These are phyloP conservation scores for Rotaria socialis DNA, from an alignment of 2,888 invertebrate genomes.

Conservation along the genomic window DNA sequence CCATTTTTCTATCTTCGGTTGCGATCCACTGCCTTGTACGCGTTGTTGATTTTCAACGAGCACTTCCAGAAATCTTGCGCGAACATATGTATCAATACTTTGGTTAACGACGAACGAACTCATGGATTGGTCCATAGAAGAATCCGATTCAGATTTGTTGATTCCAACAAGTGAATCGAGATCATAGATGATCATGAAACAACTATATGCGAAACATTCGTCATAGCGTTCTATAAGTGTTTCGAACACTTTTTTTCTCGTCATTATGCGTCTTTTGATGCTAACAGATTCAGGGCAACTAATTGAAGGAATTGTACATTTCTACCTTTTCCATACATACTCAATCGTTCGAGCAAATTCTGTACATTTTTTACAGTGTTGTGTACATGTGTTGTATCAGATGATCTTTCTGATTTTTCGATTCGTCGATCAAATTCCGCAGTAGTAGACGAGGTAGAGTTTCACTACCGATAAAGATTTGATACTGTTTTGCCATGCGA, in stretches of 20 bases:
- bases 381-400: not conserved
- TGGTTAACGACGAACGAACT: not conserved
- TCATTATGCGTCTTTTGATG: not conserved
- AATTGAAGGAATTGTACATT: not conserved
- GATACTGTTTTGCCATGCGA: not conserved
- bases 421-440: not conserved
- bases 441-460: not conserved
- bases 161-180: not conserved
- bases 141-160: not conserved
- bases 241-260: slow-evolving; percentile 6
- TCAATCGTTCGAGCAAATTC: not conserved
- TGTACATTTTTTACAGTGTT: not conserved
- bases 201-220: not conserved
- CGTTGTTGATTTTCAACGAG: not conserved
- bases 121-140: not conserved
- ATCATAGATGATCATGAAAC: slow-evolving; percentile 2
- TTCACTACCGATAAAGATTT: not conserved
- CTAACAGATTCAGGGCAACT: not conserved
- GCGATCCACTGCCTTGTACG: not conserved
- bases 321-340: not conserved
- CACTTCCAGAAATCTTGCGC: not conserved
- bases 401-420: not conserved
- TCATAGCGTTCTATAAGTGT: not conserved
- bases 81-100: not conserved
- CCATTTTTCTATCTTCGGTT: not conserved